Conservation (phyloP, 2,113 vertebrate species). For the Datnioides undecimradiatus region DNA sequence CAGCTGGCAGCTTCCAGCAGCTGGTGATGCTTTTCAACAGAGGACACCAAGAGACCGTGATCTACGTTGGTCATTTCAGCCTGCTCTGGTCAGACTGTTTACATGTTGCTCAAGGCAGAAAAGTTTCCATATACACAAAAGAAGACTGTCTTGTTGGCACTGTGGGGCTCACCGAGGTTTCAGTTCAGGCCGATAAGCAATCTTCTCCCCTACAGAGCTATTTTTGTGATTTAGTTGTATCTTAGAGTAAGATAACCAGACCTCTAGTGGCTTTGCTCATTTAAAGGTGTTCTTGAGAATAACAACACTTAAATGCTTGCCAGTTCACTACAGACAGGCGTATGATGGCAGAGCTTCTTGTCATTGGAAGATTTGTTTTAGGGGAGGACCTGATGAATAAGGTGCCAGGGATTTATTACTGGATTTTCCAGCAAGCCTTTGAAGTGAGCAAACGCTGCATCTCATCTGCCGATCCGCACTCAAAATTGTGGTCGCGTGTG, state of each 20-base stretch:
- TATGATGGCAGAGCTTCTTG: conserved; percentile 14
- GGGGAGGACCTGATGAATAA: conserved; percentile 44
- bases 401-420: conserved; percentile 58
- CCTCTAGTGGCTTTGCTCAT: conserved; percentile 3
- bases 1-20: background rate
- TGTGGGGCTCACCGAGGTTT: background rate
- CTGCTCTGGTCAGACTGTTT: conserved; percentile 1
- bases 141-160: background rate
- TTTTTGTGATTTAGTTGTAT: conserved; percentile 27
- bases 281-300: conserved; percentile 35
- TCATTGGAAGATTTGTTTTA: conserved; percentile 50
- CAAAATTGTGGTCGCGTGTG: conserved; percentile 26
- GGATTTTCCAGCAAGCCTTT: conserved; percentile 64
- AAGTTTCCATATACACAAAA: background rate
- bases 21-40: background rate
- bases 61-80: background rate
- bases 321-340: conserved; percentile 5
- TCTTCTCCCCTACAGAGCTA: background rate
- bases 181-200: background rate
- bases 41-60: background rate
- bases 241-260: conserved; percentile 20
- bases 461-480: conserved; percentile 48
- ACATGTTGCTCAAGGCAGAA: background rate
- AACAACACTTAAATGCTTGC: conserved; percentile 28
- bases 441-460: conserved; percentile 46